Percentiles rank a stretch among this genome's conserved stretches.
Evolutionary conservation across 2,113 vertebrate genomes (phyloP).

Genomic region (Clarias magur): DNA sequence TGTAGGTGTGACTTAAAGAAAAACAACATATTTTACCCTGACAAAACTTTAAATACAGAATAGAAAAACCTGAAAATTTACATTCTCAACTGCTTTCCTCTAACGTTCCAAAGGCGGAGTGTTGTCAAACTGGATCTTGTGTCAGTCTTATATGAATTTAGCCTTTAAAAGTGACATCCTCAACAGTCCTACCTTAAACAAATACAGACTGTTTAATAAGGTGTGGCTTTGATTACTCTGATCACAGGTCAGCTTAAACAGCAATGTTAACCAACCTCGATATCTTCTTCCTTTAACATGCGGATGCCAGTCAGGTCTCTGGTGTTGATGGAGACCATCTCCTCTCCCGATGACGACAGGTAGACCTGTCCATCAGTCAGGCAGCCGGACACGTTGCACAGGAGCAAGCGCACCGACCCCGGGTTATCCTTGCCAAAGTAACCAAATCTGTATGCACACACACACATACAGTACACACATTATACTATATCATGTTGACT

Average conservation of each 20-base stretch:
- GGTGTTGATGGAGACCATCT: conserved; percentile 80
- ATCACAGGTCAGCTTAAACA: conserved; percentile 1
- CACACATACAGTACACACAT: conserved; percentile 7
- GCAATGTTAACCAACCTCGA: conserved; percentile 74
- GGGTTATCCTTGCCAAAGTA: conserved; percentile 85
- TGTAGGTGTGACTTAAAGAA: not conserved
- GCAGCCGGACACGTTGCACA: conserved; percentile 85
- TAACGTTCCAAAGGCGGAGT: not conserved
- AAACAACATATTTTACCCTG: not conserved
- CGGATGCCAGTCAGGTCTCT: conserved; percentile 77
- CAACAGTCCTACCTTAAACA: not conserved
- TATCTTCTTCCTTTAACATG: conserved; percentile 75
- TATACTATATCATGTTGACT: not conserved
- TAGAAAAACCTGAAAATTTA: not conserved
- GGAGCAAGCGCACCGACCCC: conserved; percentile 80
- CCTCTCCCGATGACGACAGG: conserved; percentile 75
- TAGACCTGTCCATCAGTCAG: conserved; percentile 84
- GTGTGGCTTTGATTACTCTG: not conserved
- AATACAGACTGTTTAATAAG: conserved; percentile 5
- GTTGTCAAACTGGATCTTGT: not conserved
- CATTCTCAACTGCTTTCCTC: not conserved
- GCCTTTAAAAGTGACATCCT: not conserved
- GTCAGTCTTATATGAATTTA: not conserved
- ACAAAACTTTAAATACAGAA: not conserved
- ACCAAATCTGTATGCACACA: conserved; percentile 78